Evolutionary conservation across 2,797 vertebrate species (phyloP), one percentile per base, ranked within the genome.

Genomic region (Thamnophis elegans): DNA sequence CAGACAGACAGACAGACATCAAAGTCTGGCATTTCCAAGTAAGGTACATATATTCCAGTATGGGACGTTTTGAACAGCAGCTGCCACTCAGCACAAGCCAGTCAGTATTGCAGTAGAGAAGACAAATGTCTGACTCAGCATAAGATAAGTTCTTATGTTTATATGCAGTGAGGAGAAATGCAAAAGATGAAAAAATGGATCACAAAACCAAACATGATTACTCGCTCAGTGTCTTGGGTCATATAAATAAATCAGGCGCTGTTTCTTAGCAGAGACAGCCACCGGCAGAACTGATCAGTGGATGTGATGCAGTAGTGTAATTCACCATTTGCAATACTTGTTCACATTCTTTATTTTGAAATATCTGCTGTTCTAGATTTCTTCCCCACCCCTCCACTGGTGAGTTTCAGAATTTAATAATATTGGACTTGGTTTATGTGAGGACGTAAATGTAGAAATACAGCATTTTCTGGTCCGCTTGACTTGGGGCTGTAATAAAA

Each of bases 381-480:
- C 11, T 0, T 36, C 10, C 3, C 3, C 28, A 86, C 87, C 60
- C 90, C 18, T 14, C 88, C 10, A 26, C 89, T 91, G n/a, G 10
- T 58, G 28, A 93, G 3, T 94, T 95, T 93, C 22, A 92, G 32
- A 47, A 65, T 90, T 93, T 94, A 51, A 42, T 82, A 94, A 95
- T 94, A 93, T 18, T 92, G 3, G 87, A 94, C 51, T 92, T 93
- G 4, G 26, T 92, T 93, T 93, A 78, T 92, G 92, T 92, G 82
- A 65, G 6, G 90, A 59, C 1, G 59, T 14, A 87, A 94, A 36
- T 51, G 91, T 51, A 94, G 93, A 94, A 92, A 93, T 93, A 78
- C 58, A 5, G 68, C 13, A 90, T 13, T 18, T 1, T n/a, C 65
- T 25, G 91, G 85, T 73, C 93, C 91, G 56, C 85, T 32, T 90